phyloP scores from a whole-genome alignment of 2,888 invertebrate species.

The Netelia fuscicornis region DNA sequence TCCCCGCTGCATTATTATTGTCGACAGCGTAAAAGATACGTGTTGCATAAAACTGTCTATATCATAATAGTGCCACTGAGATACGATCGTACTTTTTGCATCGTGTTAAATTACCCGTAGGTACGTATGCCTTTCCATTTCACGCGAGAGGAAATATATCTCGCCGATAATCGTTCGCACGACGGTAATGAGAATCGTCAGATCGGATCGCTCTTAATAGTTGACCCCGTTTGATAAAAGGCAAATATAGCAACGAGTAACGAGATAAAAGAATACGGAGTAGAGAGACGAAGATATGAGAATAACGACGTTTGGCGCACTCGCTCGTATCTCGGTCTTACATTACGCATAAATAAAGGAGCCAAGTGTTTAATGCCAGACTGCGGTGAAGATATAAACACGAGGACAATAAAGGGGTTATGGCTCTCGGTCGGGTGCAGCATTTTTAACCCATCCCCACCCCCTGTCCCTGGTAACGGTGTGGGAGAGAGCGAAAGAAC shows the following conservation, averaged over 20 bases:
- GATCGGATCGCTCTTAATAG: too few species aligned
- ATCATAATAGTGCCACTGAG: slow-evolving; percentile 13
- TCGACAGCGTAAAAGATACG: neutral
- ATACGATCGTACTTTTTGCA: neutral
- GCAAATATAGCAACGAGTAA: too few species aligned
- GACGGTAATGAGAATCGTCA: too few species aligned
- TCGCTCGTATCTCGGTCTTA: slow-evolving; percentile 2
- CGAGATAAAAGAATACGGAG: too few species aligned
- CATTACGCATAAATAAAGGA: slow-evolving; percentile 29
- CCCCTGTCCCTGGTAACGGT: slow-evolving; percentile 28
- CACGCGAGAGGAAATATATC: neutral
- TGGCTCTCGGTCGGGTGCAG: neutral
- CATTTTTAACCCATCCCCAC: neutral
- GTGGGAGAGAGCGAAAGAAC: slow-evolving; percentile 15
- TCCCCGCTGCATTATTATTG: neutral
- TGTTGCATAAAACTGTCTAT: slow-evolving; percentile 21
- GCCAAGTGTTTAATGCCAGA: slow-evolving; percentile 35
- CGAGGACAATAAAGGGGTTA: slow-evolving; percentile 32
- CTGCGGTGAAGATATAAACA: slow-evolving; percentile 15
- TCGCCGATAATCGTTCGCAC: too few species aligned
- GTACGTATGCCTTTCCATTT: neutral
- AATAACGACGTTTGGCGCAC: neutral
- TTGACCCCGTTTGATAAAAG: too few species aligned
- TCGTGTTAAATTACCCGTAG: neutral
- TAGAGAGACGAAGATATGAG: neutral